Percentiles rank a stretch among this genome's conserved stretches.
phyloP scores from a whole-genome alignment of 2,888 invertebrate species.

The Phaonia tiefii region DNA sequence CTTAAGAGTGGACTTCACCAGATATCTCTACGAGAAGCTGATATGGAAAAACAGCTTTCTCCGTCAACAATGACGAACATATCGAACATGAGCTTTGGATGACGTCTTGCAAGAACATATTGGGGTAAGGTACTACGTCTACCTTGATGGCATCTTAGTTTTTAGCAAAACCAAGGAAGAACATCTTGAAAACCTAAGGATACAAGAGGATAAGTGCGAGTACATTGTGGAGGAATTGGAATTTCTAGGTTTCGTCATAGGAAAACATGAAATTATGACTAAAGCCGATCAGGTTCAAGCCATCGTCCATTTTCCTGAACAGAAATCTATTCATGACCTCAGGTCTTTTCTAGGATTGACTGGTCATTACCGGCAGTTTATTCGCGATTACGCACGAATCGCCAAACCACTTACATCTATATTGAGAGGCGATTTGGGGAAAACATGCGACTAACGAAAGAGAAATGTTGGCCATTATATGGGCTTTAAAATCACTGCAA shows the following conservation, averaged over 20 bases:
- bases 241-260: slow-evolving; percentile 9
- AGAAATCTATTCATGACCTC: neutral
- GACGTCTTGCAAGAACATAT: slow-evolving; percentile 38
- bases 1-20: slow-evolving; percentile 45
- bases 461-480: no score
- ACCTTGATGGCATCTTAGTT: slow-evolving; percentile 48
- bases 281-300: slow-evolving; percentile 21
- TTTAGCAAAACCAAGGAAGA: slow-evolving; percentile 20
- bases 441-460: slow-evolving; percentile 16
- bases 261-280: slow-evolving; percentile 9
- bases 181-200: slow-evolving; percentile 20
- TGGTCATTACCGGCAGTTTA: neutral
- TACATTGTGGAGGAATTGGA: neutral
- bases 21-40: slow-evolving; percentile 17
- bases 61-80: slow-evolving; percentile 30
- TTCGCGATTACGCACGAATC: slow-evolving; percentile 15
- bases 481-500: no score
- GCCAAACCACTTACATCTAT: no score
- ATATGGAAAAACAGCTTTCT: slow-evolving; percentile 27
- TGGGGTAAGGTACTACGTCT: slow-evolving; percentile 35
- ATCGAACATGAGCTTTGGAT: slow-evolving; percentile 26
- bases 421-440: neutral
- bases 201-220: neutral
- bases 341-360: slow-evolving; percentile 1
- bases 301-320: neutral